These are phyloP conservation scores for Cyprinodon tularosa DNA, from an alignment of 2,113 vertebrate species.

Conservation along the genomic window DNA sequence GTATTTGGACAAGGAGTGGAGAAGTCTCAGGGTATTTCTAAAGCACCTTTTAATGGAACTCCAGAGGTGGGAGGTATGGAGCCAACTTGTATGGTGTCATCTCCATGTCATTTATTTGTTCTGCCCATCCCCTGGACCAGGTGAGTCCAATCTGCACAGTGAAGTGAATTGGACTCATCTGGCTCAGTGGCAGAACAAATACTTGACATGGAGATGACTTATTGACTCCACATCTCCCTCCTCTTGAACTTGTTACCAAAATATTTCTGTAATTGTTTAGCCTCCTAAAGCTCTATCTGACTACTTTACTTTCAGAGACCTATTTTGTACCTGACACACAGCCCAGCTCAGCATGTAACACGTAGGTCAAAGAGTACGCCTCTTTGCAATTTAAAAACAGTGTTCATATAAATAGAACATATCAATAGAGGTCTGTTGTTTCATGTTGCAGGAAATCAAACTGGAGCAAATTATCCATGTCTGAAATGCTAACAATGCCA, in stretches of 20 bases:
- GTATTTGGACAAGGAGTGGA: conserved; percentile 39
- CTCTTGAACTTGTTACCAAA: neutral
- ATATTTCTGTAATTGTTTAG: neutral
- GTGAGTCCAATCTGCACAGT: no score
- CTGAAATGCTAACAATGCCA: conserved; percentile 65
- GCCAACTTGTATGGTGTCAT: no score
- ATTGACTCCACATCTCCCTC: no score
- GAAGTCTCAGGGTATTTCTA: conserved; percentile 63
- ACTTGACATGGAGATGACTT: no score
- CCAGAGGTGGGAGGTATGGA: no score
- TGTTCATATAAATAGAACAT: neutral
- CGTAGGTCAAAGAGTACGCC: conserved; percentile 78
- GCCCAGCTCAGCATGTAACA: conserved; percentile 59
- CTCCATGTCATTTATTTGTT: no score
- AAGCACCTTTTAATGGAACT: neutral
- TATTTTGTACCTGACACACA: conserved; percentile 82
- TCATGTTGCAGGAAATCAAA: conserved; percentile 50
- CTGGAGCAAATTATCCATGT: conserved; percentile 65
- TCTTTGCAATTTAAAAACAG: neutral
- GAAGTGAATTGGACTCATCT: no score
- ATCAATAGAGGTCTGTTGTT: conserved; percentile 16
- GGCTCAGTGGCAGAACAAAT: no score
- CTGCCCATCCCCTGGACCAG: no score
- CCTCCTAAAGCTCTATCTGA: neutral
- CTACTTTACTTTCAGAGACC: conserved; percentile 74